These are phyloP conservation scores for Neoitamus cyanurus DNA, from an alignment of 2,888 invertebrate species.

Conservation along the genomic window DNA sequence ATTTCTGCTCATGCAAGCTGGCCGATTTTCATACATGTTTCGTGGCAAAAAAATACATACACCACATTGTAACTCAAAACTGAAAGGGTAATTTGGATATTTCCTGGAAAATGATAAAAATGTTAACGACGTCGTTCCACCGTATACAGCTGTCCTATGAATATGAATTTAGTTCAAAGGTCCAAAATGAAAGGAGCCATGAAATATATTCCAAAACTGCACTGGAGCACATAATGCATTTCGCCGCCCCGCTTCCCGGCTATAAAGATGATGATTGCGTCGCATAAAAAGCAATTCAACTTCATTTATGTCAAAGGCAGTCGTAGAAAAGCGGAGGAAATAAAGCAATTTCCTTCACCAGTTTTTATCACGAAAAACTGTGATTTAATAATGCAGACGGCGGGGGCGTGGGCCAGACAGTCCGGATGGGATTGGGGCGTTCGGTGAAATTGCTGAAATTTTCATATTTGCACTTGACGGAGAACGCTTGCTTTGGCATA, in stretches of 20 bases:
- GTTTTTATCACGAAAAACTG: conserved; percentile 41
- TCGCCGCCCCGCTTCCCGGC: conserved; percentile 2
- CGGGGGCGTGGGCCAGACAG: not conserved
- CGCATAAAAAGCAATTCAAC: conserved; percentile 43
- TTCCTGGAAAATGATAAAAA: not conserved
- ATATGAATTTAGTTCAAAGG: conserved; percentile 26
- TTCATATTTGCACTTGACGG: conserved; percentile 6
- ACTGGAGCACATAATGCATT: conserved; percentile 33
- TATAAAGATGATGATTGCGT: conserved; percentile 27
- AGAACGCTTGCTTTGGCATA: not conserved
- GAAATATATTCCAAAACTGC: conserved; percentile 34
- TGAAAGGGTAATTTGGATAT: not conserved
- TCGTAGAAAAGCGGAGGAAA: conserved; percentile 36
- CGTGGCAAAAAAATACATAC: not conserved
- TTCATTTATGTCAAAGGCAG: conserved; percentile 43
- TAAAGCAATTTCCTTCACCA: conserved; percentile 39
- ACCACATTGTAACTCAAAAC: not conserved
- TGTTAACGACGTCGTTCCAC: not conserved
- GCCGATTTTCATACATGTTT: not conserved
- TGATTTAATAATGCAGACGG: conserved; percentile 37
- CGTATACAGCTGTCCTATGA: not conserved
- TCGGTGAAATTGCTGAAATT: not conserved
- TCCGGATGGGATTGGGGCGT: not conserved
- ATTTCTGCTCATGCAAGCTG: not conserved
- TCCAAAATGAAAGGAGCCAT: not conserved